Evolutionary conservation across 2,797 vertebrate species (phyloP).

Genomic region (Leucoraja ocellata): DNA sequence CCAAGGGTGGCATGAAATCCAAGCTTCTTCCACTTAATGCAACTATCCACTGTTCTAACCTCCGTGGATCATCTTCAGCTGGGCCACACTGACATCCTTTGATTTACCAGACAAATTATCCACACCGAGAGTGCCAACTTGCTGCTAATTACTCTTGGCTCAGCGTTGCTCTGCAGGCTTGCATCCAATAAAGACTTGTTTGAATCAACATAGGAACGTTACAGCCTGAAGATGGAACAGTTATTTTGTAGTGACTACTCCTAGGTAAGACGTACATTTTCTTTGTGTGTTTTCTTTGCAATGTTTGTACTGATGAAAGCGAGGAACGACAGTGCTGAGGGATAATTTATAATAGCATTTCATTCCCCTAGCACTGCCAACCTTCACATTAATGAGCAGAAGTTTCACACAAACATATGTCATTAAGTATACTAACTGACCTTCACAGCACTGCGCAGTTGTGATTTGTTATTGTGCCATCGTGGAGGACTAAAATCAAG

Average conservation of each 20-base stretch:
- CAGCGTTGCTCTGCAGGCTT: too few species aligned
- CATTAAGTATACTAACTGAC: constrained; percentile 14
- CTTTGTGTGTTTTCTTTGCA: not conserved
- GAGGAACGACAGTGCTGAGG: not conserved
- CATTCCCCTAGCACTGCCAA: not conserved
- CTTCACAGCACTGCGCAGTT: not conserved
- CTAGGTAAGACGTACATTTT: not conserved
- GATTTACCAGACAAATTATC: not conserved
- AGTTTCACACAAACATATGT: not conserved
- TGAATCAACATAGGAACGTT: not conserved
- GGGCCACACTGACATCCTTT: not conserved
- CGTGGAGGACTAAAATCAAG: not conserved
- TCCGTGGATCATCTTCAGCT: not conserved
- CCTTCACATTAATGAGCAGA: constrained; percentile 30
- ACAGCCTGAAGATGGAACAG: not conserved
- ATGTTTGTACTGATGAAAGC: not conserved
- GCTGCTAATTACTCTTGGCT: not conserved
- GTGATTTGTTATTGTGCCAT: not conserved
- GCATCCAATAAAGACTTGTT: not conserved
- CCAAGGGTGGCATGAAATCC: too few species aligned
- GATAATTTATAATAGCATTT: constrained; percentile 1
- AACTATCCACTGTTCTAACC: not conserved
- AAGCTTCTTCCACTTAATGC: not conserved
- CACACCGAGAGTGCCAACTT: not conserved
- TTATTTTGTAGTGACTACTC: not conserved